Percentiles rank a stretch among this genome's conserved stretches.
These are phyloP conservation scores for Syngnathus scovelli DNA, from an alignment of 2,113 vertebrate genomes.

Conservation along the genomic window DNA sequence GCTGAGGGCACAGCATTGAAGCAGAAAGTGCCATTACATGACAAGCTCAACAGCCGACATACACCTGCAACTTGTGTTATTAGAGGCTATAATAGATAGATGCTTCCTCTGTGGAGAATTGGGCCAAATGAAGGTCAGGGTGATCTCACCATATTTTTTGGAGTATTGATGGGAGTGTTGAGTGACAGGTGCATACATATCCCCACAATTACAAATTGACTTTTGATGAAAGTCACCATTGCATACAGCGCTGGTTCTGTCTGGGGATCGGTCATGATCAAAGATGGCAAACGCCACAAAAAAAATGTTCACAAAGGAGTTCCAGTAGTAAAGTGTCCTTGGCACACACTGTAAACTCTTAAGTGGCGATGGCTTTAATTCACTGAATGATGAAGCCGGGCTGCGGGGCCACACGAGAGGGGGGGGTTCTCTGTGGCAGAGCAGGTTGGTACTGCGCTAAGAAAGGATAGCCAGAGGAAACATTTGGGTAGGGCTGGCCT, in stretches of 20 bases:
- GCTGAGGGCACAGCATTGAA: conserved; percentile 14
- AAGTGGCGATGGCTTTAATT: conserved; percentile 22
- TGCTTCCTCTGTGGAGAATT: conserved; percentile 15
- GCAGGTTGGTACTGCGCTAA: conserved; percentile 79
- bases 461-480: conserved; percentile 73
- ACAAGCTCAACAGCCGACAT: conserved; percentile 16
- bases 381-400: conserved; percentile 95
- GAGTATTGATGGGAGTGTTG: conserved; percentile 24
- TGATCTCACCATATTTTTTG: conserved; percentile 2
- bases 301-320: conserved; percentile 32
- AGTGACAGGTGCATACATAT: conserved; percentile 17
- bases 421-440: conserved; percentile 81
- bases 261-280: conserved; percentile 26
- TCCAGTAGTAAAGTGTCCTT: conserved; percentile 41
- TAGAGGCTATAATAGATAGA: conserved; percentile 6
- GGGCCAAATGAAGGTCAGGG: not conserved
- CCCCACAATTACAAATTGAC: conserved; percentile 30
- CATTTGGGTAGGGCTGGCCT: conserved; percentile 64
- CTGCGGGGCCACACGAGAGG: conserved; percentile 78
- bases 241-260: conserved; percentile 20
- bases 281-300: conserved; percentile 33
- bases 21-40: conserved; percentile 36
- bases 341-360: conserved; percentile 16
- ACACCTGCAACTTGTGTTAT: conserved; percentile 5
- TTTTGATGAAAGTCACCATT: conserved; percentile 29